Base-by-base conservation (phyloP, 2,797 vertebrate species). In the Channa striata region DNA sequence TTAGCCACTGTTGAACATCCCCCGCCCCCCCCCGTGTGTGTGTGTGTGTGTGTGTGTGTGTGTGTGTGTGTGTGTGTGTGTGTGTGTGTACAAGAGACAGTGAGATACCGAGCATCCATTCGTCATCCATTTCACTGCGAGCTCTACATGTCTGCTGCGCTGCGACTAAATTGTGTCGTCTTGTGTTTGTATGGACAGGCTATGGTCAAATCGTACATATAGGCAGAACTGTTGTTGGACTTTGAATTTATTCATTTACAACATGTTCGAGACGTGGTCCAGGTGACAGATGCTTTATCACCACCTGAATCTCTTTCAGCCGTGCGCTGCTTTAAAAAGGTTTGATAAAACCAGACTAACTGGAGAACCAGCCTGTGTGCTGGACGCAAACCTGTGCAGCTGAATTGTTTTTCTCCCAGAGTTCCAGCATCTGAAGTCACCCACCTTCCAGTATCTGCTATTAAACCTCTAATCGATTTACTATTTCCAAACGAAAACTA, bases 1-100 rank as follows among this genome's bases (percentile, higher is more conserved):
- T 77, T 81, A 81, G 53, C 62, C 23, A 54, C 66, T 68, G 60
- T 44, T 11, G n/a, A 48, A 39, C 8, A 36, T 51, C 8, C 6
- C 72, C 63, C 59, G 69, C 21, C 14, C 60, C n/a, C n/a, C n/a
- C n/a, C n/a, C n/a, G 52, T 30, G 13, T 42, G 37, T 58, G 17
- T 6, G 20, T 25, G 37, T 61, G 17, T 64, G 23, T 49, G 11
- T 40, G 36, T 70, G 47, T 59, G 37, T 48, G 40, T 53, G 52
- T 63, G 46, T 52, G 33, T 43, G 36, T 56, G 47, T 58, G 39
- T 16, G 39, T 39, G n/a, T 50, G 49, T 42, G 5, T 21, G 7
- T 25, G 25, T 30, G 37, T 12, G 37, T 13, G 37, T 13, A 12
- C 11, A 12, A 37, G 37, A 40, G 37, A 14, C 11, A 14, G 37